Evolutionary conservation across 2,888 invertebrate genomes (phyloP), one percentile per base, ranked within the genome.

Genomic region (Cybosia mesomella): DNA sequence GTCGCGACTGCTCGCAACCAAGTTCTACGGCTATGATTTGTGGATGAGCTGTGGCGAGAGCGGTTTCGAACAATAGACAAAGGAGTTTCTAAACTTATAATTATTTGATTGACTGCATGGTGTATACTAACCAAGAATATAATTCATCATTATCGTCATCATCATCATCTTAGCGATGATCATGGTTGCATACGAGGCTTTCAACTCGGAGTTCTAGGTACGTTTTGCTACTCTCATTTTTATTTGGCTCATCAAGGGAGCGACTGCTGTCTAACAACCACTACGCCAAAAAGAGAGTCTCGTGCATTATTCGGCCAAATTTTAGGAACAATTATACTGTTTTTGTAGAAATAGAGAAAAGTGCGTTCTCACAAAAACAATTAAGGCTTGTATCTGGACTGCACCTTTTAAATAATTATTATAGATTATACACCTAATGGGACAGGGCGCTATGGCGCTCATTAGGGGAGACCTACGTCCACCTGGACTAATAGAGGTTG

Each of bases 1-100:
- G 88, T 87, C 88, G 86, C 88, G 88, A 89, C 89, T 86, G 85
- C 86, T 87, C 83, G 85, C 82, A 80, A 82, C 85, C 82, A 82
- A 86, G 83, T 82, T 83, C 77, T 74, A 70, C 76, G 80, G 68
- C 68, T 70, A 65, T 72, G 80, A 74, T 82, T 79, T 80, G 76
- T 76, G 77, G 71, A 80, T 79, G 74, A 75, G 83, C 77, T 79
- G 69, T 58, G 80, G 87, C 86, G 87, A 67, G 32, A 73, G 63
- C 63, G 63, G 21, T 62, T 49, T 62, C 8, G 32, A 28, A 28
- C 32, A 61, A n/a, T 21, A 49, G 8, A n/a, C 22, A 10, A 21
- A 39, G 7, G n/a, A 22, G 18, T 36, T 15, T 22, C 15, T 58
- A 1, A 36, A 22, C 13, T 58, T 21, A 34, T 21, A 22, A 58